A percentile compares a stretch with the other conserved stretches of the same genome.
These are phyloP conservation scores for Nasonia giraulti DNA, from an alignment of 1,140 invertebrate genomes.

Conservation along the genomic window DNA sequence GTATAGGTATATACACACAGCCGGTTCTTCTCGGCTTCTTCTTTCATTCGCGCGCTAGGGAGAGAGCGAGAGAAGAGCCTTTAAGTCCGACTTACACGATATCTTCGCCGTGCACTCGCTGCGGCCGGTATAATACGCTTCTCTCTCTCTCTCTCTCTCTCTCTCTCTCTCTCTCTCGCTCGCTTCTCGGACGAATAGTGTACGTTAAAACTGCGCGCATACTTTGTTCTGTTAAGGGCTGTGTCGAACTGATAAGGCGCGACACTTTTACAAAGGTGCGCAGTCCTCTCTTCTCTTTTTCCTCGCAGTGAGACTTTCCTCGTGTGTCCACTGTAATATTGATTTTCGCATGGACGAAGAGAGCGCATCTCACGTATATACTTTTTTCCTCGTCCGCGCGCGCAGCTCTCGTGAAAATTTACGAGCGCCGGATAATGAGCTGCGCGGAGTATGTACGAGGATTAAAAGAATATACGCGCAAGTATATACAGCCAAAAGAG, in stretches of 20 bases:
- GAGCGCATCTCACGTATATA: neutral
- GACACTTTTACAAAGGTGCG: neutral
- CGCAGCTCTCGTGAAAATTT: neutral
- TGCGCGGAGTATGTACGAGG: too few relatives aligned
- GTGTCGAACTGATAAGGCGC: conserved; percentile 47
- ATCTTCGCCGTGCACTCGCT: conserved; percentile 68
- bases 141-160: conserved; percentile 55
- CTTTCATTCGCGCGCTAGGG: neutral
- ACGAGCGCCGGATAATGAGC: neutral
- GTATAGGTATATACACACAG: neutral
- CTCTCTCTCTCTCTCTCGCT: conserved; percentile 58
- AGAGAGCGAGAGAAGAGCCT: conserved; percentile 39
- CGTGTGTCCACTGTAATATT: neutral
- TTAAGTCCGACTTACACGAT: conserved; percentile 72
- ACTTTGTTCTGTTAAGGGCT: conserved; percentile 62
- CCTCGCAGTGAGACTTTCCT: neutral
- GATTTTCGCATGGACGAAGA: neutral
- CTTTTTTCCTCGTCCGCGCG: too few relatives aligned
- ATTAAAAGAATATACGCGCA: neutral
- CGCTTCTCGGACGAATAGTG: neutral
- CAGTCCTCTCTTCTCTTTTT: neutral
- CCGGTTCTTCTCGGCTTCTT: neutral
- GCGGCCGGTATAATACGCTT: conserved; percentile 39
- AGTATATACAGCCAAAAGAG: neutral
- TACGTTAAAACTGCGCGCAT: conserved; percentile 58